Conservation (phyloP, 2,797 vertebrate species). For the Myotis findleyi region DNA sequence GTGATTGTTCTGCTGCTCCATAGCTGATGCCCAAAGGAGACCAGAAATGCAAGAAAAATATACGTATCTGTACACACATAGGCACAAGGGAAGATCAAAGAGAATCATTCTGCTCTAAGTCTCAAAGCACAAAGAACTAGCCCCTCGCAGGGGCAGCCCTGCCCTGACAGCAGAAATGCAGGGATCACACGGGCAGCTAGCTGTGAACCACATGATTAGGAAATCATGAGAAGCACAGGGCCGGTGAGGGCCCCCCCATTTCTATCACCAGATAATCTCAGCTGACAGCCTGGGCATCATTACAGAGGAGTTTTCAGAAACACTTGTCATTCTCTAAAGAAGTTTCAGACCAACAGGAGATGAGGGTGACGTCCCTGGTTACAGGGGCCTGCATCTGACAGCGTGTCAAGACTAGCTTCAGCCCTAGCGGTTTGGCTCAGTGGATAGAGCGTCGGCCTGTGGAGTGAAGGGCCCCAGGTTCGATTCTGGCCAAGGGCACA, state of each 20-base stretch:
- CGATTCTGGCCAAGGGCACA: too few species aligned
- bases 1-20: not conserved
- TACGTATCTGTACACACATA: fast-evolving
- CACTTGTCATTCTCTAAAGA: not conserved
- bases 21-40: not conserved
- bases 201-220: not conserved
- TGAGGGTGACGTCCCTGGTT: not conserved
- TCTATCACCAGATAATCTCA: not conserved
- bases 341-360: not conserved
- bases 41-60: not conserved
- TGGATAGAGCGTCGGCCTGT: too few species aligned
- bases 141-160: fast-evolving
- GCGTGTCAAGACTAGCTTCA: not conserved
- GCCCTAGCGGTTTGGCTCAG: not conserved
- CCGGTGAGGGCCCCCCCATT: not conserved
- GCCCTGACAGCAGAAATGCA: not conserved
- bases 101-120: not conserved
- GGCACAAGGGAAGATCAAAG: not conserved
- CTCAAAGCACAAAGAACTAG: not conserved
- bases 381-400: not conserved
- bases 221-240: not conserved
- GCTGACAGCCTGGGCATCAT: not conserved
- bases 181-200: fast-evolving
- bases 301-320: not conserved
- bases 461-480: too few species aligned